Percentiles rank a stretch among this genome's conserved stretches.
Conservation (phyloP, 2,113 vertebrate species). For the Anser cygnoides region DNA sequence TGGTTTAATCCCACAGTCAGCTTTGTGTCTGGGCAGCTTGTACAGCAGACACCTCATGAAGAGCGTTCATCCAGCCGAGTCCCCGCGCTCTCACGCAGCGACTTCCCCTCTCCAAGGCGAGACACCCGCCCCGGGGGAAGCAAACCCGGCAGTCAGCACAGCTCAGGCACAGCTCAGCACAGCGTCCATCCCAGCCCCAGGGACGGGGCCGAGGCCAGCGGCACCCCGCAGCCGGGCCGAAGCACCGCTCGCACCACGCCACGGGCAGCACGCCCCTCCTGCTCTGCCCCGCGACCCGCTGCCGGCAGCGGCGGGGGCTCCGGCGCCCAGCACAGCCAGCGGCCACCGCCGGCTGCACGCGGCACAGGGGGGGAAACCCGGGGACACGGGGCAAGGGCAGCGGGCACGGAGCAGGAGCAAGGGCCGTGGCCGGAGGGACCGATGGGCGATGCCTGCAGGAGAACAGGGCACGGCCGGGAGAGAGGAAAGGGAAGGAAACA, state of each 20-base stretch:
- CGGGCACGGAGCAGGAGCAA: no score
- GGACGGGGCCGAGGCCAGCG: neutral
- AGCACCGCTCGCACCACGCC: no score
- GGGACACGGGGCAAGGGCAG: no score
- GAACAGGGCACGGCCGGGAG: neutral
- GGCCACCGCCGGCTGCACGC: neutral
- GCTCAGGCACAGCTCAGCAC: neutral
- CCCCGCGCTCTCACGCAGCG: neutral
- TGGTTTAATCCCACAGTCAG: neutral
- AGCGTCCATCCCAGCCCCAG: neutral
- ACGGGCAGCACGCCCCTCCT: no score
- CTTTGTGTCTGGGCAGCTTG: neutral
- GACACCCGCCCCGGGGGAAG: neutral
- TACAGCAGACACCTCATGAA: neutral
- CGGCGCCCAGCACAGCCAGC: neutral
- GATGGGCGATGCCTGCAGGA: neutral
- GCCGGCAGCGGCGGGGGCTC: neutral
- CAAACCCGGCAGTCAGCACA: rapidly evolving
- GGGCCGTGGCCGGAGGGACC: neutral
- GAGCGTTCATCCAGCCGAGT: rapidly evolving
- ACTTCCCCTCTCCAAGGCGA: neutral
- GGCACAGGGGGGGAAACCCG: neutral
- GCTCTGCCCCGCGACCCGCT: neutral
- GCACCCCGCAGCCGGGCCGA: neutral
- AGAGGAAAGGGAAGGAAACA: neutral